Percentiles rank a stretch among this genome's conserved stretches.
Evolutionary conservation across 2,113 vertebrate species (phyloP).

Genomic region (Paramisgurnus dabryanus): DNA sequence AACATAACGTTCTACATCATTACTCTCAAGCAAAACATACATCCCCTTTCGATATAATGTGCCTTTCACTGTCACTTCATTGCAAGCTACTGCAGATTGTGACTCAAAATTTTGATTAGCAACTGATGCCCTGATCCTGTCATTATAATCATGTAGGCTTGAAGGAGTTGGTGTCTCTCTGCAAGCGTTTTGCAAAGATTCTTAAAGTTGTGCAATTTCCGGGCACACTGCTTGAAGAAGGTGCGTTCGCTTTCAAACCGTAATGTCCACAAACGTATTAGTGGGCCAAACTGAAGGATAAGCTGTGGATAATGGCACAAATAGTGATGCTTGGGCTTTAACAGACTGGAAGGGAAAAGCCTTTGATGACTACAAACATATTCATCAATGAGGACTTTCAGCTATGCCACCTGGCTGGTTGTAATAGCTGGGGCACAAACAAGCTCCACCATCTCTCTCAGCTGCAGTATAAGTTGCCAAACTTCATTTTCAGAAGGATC

Average conservation of each 20-base stretch:
- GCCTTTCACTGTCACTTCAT: constrained; percentile 11
- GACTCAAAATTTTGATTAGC: neutral
- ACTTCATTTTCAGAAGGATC: constrained; percentile 5
- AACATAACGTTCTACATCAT: neutral
- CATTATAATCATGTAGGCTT: neutral
- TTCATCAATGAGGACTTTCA: constrained; percentile 19
- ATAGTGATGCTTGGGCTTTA: constrained; percentile 36
- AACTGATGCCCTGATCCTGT: neutral
- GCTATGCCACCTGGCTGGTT: neutral
- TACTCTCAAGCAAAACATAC: neutral
- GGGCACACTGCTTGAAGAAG: neutral
- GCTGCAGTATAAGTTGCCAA: constrained; percentile 6
- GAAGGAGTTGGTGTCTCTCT: neutral
- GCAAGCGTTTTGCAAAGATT: neutral
- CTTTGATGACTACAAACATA: neutral
- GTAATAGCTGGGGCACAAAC: neutral
- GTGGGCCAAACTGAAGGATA: neutral
- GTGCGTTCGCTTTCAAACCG: neutral
- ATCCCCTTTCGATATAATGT: neutral
- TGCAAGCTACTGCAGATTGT: neutral
- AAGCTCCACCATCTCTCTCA: constrained; percentile 12
- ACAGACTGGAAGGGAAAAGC: neutral
- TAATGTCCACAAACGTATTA: neutral
- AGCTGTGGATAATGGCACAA: constrained; percentile 4
- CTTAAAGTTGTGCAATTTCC: neutral